Percentiles rank a stretch among this genome's conserved stretches.
phyloP scores from a whole-genome alignment of 2,797 vertebrate genomes.

The Adrianichthys oophorus region DNA sequence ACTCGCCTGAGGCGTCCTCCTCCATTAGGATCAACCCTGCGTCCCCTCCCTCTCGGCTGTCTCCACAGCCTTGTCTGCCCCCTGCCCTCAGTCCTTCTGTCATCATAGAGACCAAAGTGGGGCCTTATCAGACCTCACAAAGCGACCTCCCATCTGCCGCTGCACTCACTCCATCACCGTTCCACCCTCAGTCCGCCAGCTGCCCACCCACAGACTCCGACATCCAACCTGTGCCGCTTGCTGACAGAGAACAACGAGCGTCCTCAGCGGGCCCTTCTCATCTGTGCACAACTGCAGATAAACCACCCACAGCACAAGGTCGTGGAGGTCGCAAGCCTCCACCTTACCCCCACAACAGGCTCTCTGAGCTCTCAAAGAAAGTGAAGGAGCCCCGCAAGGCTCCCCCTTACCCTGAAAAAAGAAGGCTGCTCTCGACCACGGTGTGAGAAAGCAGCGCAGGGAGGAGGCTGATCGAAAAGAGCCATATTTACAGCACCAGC shows the following conservation, averaged over 20 bases:
- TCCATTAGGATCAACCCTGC: conserved; percentile 36
- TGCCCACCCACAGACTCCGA: conserved; percentile 57
- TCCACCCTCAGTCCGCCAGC: conserved; percentile 47
- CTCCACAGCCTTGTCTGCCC: conserved; percentile 41
- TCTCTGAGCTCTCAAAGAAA: conserved; percentile 51
- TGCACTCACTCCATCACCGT: conserved; percentile 21
- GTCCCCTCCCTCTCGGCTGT: conserved; percentile 39
- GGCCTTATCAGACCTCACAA: conserved; percentile 48
- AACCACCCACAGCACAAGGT: conserved; percentile 23
- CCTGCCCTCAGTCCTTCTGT: conserved; percentile 61
- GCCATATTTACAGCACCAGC: conserved; percentile 54
- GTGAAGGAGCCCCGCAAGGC: conserved; percentile 66
- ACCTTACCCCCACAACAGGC: conserved; percentile 71
- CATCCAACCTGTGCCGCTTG: conserved; percentile 20
- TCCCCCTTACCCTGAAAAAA: conserved; percentile 76
- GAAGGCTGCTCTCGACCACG: conserved; percentile 78
- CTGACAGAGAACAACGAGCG: conserved; percentile 19
- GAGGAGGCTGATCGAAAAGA: conserved; percentile 47
- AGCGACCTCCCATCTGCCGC: conserved; percentile 55
- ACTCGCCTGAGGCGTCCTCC: conserved; percentile 45
- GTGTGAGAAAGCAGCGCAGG: conserved; percentile 72
- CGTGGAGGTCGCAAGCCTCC: conserved; percentile 74
- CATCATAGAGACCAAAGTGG: conserved; percentile 49
- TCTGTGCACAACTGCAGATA: conserved; percentile 13
- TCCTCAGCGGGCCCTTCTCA: conserved; percentile 40